phyloP scores from a whole-genome alignment of 1,140 invertebrate species.

The Stegodyphus mimosarum region DNA sequence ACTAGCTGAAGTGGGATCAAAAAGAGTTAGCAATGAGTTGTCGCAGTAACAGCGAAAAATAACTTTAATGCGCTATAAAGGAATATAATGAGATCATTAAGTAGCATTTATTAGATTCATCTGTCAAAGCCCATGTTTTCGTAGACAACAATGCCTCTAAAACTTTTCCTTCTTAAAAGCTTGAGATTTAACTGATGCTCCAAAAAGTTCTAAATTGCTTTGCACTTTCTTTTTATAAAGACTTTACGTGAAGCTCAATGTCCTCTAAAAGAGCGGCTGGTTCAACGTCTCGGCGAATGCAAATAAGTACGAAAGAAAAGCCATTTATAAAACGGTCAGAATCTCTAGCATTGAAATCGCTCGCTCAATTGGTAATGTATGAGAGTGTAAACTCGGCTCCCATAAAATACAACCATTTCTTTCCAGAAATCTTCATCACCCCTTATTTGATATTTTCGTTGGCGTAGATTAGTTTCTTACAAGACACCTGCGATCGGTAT shows the following conservation, averaged over 20 bases:
- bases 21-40: too few relatives aligned
- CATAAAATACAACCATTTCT: constrained; percentile 20
- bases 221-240: background rate
- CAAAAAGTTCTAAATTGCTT: background rate
- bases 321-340: background rate
- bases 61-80: too few relatives aligned
- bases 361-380: background rate
- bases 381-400: constrained; percentile 5
- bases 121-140: too few relatives aligned
- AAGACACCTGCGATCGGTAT: constrained; percentile 7
- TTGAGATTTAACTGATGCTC: background rate
- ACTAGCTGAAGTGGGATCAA: too few relatives aligned
- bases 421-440: constrained; percentile 17
- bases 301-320: constrained; percentile 13
- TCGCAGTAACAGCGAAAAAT: too few relatives aligned
- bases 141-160: too few relatives aligned
- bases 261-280: background rate
- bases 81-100: too few relatives aligned
- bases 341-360: constrained; percentile 2
- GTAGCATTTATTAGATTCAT: too few relatives aligned
- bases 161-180: too few relatives aligned
- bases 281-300: background rate
- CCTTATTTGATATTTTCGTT: constrained; percentile 16
- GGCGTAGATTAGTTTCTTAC: constrained; percentile 11
- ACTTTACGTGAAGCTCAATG: background rate